Base-by-base conservation (phyloP, 37 sponge, comb jelly and placozoan species). In the Mnemiopsis leidyi region DNA sequence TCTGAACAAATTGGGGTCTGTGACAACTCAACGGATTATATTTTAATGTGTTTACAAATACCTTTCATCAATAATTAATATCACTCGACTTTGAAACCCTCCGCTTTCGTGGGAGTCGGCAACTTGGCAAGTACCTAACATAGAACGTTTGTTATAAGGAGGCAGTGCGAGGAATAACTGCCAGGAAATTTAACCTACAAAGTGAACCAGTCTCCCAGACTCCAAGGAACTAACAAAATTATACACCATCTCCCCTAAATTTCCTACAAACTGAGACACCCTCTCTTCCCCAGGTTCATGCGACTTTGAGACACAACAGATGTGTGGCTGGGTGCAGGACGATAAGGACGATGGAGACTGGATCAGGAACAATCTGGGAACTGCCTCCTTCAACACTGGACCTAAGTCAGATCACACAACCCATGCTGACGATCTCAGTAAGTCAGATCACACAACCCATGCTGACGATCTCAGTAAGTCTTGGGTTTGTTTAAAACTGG, bases 371-470 rank as follows among this genome's bases (percentile, higher is more conserved):
- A 77, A 38, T 25, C 39, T 69, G 26, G 68, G 37, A 9, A 93
- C 93, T n/a, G 28, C 48, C 40, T 93, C 93, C 1, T 79, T 31
- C 68, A 93, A 93, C 82, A 93, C 93, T 2, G 93, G 93, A 68
- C 93, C 93, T 32, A 32, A 32, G 5, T 69, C 82, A 30, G 93
- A 93, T 38, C 93, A 93, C 93, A 93, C 93, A 26, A 79, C 82
- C 35, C 90, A 85, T 39, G 90, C 90, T 13, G 90, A 85, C 61
- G 61, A 85, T 23, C 90, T 85, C 28, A 85, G 90, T 85, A 37
- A 85, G 90, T 85, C 82, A 30, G 93, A 93, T 38, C 93, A 93
- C 93, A 93, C 93, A 26, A 79, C 82, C 35, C 90, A 85, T 39
- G 90, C 90, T 13, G 90, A 85, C 61, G 61, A 85, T 23, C 90